Evolutionary conservation across 2,113 vertebrate species (phyloP), one percentile per base, ranked within the genome.

Genomic region (Pionites leucogaster): DNA sequence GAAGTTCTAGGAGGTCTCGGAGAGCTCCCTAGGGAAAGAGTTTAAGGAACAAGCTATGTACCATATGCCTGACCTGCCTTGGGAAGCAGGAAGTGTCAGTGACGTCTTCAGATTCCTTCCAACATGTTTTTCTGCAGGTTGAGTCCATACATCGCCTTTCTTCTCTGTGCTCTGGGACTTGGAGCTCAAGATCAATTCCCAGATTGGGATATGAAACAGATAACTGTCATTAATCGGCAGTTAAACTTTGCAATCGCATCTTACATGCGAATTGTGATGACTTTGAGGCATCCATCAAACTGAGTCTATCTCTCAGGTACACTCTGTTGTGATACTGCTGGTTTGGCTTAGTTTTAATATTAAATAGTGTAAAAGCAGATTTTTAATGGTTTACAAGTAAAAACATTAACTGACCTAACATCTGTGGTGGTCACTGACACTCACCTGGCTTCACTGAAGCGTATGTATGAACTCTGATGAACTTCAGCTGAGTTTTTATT

Each of bases 41-140:
- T 53, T 37, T 55, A 39, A 23, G 42, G 46, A 84, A 62, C 2
- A 0, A 74, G 17, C 20, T 91, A 13, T 6, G 22, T 39, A 50
- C 55, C 0, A 0, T 53, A 63, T 0, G 2, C 20, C 31, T 14
- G 8, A 17, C 29, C 49, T 86, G 42, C 44, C 65, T 70, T 53
- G 39, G 50, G 69, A 67, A 74, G 25, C 35, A 53, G 69, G 70
- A 84, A 79, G 17, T 27, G 76, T 27, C 35, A 37, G 50, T 46
- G 33, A 55, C 1, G 1, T 64, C 33, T 85, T 71, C 55, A 67
- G 24, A 27, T 87, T 93, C 57, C 44, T 94, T 85, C 22, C 33
- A 82, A 39, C 13, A 4, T 25, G 42, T 47, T 79, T 82, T 76
- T 84, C 46, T 55, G 14, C 68, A 63, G 31, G 15, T 22, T 89